phyloP scores from a whole-genome alignment of 1,140 invertebrate species.

The Bombus terrestris region DNA sequence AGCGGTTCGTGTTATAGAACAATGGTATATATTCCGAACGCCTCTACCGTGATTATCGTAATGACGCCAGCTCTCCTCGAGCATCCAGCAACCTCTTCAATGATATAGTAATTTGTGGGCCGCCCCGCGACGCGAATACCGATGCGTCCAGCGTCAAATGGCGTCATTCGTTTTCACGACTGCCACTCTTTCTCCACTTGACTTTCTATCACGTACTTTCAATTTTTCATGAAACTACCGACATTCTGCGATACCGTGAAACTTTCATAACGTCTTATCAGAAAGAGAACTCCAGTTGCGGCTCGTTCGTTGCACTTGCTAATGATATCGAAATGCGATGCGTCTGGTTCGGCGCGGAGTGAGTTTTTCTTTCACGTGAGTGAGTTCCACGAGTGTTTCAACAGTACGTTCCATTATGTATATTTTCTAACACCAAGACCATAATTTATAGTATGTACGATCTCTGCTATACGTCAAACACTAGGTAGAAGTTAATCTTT shows the following conservation, averaged over 20 bases:
- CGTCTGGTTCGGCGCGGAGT: no score
- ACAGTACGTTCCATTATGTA: no score
- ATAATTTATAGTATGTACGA: no score
- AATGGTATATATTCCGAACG: slow-evolving; percentile 46
- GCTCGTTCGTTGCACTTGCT: no score
- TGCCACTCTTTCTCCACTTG: not conserved
- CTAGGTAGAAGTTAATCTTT: no score
- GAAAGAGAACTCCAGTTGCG: not conserved
- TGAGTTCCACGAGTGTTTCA: no score
- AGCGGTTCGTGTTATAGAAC: slow-evolving; percentile 41
- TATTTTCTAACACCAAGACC: no score
- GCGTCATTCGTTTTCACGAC: slow-evolving; percentile 51
- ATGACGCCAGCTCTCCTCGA: slow-evolving; percentile 45
- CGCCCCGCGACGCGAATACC: slow-evolving; percentile 50
- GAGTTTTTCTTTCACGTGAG: no score
- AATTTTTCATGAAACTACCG: slow-evolving; percentile 2
- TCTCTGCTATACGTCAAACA: no score
- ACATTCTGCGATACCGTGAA: slow-evolving; percentile 6
- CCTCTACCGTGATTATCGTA: slow-evolving; percentile 61
- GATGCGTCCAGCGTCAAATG: slow-evolving; percentile 42
- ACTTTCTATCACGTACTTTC: slow-evolving; percentile 44
- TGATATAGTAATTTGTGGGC: slow-evolving; percentile 51
- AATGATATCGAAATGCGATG: no score
- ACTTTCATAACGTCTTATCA: slow-evolving; percentile 49
- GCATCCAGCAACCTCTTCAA: slow-evolving; percentile 36